These are phyloP conservation scores for Leucoma salicis DNA, from an alignment of 2,888 invertebrate species.

Conservation along the genomic window DNA sequence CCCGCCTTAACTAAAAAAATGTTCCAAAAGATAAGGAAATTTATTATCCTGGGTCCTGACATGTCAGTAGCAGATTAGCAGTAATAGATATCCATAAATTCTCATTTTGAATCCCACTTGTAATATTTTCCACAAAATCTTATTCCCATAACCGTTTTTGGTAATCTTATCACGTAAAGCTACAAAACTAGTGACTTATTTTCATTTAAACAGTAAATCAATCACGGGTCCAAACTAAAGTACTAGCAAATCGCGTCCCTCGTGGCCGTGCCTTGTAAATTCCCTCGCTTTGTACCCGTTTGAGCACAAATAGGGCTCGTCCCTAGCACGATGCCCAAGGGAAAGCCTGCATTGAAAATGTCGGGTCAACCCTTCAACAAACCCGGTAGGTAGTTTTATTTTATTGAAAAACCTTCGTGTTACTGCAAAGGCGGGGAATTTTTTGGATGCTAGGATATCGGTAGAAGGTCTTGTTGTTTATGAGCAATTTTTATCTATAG, in stretches of 20 bases:
- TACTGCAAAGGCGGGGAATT: constrained; percentile 25
- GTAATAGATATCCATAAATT: too few relatives aligned
- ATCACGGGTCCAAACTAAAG: constrained; percentile 27
- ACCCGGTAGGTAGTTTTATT: constrained; percentile 43
- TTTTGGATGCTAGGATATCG: constrained; percentile 12
- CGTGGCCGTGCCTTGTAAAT: constrained; percentile 34
- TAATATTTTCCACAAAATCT: too few relatives aligned
- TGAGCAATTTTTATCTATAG: neutral
- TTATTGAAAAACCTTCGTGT: constrained; percentile 41
- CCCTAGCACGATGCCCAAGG: constrained; percentile 28
- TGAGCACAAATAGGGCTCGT: constrained; percentile 35
- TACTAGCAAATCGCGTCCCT: constrained; percentile 26
- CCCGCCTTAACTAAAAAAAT: too few relatives aligned
- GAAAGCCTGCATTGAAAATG: constrained; percentile 41
- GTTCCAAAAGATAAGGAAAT: too few relatives aligned
- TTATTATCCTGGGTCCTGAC: too few relatives aligned
- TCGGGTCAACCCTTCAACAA: constrained; percentile 36
- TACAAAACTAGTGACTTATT: constrained; percentile 19
- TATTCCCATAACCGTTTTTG: too few relatives aligned
- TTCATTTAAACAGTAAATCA: constrained; percentile 35
- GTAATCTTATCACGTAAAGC: constrained; percentile 14
- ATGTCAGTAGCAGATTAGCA: too few relatives aligned
- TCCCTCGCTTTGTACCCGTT: constrained; percentile 36
- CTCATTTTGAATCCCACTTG: too few relatives aligned
- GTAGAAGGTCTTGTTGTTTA: constrained; percentile 1